Evolutionary conservation across 2,113 vertebrate species (phyloP), one percentile per base, ranked within the genome.

Genomic region (Caretta caretta): DNA sequence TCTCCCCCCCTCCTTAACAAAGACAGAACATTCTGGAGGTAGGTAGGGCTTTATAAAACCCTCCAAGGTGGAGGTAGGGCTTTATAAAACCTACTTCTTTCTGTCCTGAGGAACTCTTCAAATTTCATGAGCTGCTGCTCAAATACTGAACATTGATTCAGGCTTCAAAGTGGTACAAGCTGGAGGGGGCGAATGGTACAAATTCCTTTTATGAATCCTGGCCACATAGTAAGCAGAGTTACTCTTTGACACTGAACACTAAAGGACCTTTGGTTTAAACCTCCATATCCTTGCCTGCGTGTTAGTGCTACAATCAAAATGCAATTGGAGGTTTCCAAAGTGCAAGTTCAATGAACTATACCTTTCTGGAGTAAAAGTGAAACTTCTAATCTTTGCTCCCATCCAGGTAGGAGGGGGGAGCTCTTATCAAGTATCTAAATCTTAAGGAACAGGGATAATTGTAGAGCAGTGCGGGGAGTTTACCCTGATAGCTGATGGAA

Each of bases 241-340:
- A 46, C 3, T 29, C 17, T 86, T 79, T 84, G 76, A 79, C 22
- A 62, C 10, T 0, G 4, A 69, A 8, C 72, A 1, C 69, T 92
- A 78, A 53, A 90, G 89, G 46, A 2, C 14, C 90, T 93, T n/a
- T 31, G 46, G 80, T 27, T 1, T 76, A 54, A 88, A 5, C 14
- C 13, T 51, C 8, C 0, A 0, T 50, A 88, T 79, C 12, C 56
- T 7, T 25, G 12, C 49, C 11, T 13, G 2, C 22, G 19, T 80
- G 10, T 51, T 69, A 46, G 11, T 69, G 62, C 24, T 56, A 31
- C 54, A 86, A 3, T 17, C 88, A 48, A 2, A 82, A 78, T 11
- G 10, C 5, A 78, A 35, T 22, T 80, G 54, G 46, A 2, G 2
- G 20, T 90, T 90, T 86, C 56, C 1, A 1, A 10, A 20, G 48